Evolutionary conservation across 2,888 invertebrate species (phyloP).

Genomic region (Melanargia galathea): DNA sequence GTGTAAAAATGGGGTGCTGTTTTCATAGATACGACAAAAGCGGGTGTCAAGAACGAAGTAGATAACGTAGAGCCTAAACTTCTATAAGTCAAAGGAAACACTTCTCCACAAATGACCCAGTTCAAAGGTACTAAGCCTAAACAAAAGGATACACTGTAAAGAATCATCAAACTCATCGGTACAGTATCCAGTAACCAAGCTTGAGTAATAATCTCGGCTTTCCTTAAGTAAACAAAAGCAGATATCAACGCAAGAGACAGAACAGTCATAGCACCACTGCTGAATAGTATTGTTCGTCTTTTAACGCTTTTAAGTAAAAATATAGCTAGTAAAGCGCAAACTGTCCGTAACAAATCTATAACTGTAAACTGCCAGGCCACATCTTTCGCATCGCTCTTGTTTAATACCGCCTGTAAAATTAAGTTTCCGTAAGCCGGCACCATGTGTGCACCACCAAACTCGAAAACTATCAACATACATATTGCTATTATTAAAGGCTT

Average conservation of each 20-base stretch:
- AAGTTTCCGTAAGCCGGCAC: conserved; percentile 73
- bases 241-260: conserved; percentile 65
- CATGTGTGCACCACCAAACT: conserved; percentile 77
- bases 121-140: conserved; percentile 72
- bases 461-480: conserved; percentile 74
- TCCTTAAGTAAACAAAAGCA: conserved; percentile 67
- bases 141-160: conserved; percentile 72
- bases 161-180: conserved; percentile 69
- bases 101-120: conserved; percentile 78
- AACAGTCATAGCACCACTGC: conserved; percentile 69
- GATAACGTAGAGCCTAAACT: conserved; percentile 74
- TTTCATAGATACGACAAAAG: conserved; percentile 75
- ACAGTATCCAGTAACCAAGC: conserved; percentile 61
- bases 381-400: conserved; percentile 61
- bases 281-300: conserved; percentile 68
- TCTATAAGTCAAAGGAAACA: conserved; percentile 74
- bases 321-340: conserved; percentile 83
- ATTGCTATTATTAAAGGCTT: conserved; percentile 75
- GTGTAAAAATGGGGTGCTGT: conserved; percentile 75
- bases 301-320: conserved; percentile 69
- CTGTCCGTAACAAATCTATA: conserved; percentile 84
- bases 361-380: conserved; percentile 83
- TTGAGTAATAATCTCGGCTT: conserved; percentile 57
- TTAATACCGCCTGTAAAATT: conserved; percentile 67
- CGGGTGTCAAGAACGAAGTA: conserved; percentile 71